Conservation (phyloP, 2,797 vertebrate species). For the Notoglanidium macrostoma region DNA sequence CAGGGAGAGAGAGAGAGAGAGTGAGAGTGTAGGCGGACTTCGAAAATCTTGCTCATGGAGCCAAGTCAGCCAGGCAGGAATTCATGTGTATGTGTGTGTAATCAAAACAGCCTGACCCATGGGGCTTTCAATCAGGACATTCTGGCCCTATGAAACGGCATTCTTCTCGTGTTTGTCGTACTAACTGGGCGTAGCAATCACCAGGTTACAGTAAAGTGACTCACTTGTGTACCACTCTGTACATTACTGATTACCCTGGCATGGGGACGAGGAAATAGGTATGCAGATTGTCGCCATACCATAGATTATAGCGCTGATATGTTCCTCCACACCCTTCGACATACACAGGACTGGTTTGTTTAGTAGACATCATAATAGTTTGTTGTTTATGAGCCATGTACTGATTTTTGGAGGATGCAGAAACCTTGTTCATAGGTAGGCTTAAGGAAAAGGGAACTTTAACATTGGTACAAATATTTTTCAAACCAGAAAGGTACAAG, state of each 20-base stretch:
- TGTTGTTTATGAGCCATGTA: conserved; percentile 22
- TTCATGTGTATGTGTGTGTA: conserved; percentile 36
- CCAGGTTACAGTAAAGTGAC: conserved; percentile 43
- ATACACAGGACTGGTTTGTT: conserved; percentile 25
- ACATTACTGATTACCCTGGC: conserved; percentile 16
- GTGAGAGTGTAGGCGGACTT: conserved; percentile 32
- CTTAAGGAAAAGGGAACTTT: neutral
- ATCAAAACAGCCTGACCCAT: conserved; percentile 43
- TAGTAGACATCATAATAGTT: conserved; percentile 16
- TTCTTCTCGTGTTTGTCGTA: conserved; percentile 39
- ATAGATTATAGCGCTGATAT: conserved; percentile 10
- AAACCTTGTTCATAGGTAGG: neutral
- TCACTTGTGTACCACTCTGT: conserved; percentile 27
- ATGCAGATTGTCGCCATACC: conserved; percentile 15
- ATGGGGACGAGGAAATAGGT: conserved; percentile 10
- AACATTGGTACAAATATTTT: neutral
- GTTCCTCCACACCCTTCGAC: conserved; percentile 27
- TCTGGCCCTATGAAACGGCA: conserved; percentile 31
- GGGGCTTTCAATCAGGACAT: conserved; percentile 41
- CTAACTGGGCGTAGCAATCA: conserved; percentile 22
- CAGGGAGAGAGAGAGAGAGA: conserved; percentile 13
- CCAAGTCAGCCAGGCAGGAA: conserved; percentile 54
- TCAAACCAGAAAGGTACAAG: neutral
- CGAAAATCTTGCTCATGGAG: conserved; percentile 36
- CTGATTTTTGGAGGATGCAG: neutral